A percentile compares a stretch with the other conserved stretches of the same genome.
phyloP scores from a whole-genome alignment of 2,113 vertebrate genomes.

The Centrocercus urophasianus region DNA sequence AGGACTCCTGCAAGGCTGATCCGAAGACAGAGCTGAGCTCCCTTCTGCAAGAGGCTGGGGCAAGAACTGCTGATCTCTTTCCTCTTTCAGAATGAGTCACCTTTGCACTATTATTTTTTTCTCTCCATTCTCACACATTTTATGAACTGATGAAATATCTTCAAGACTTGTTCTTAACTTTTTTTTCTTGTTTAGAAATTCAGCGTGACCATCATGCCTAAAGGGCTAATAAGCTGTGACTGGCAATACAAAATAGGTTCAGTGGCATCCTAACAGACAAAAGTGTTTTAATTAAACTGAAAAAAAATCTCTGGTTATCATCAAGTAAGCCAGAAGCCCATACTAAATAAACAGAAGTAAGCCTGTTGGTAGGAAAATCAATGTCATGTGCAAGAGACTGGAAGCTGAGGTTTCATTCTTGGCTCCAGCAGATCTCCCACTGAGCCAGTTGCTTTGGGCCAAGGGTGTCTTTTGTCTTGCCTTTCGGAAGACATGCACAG shows the following conservation, averaged over 20 bases:
- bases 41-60: neutral
- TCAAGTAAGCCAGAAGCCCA: neutral
- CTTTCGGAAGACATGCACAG: neutral
- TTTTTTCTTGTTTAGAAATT: conserved; percentile 21
- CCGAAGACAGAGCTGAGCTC: neutral
- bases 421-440: neutral
- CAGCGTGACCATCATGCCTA: conserved; percentile 15
- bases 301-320: conserved; percentile 26
- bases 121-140: neutral
- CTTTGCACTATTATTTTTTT: neutral
- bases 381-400: neutral
- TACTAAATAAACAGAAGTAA: neutral
- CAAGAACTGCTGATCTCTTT: neutral
- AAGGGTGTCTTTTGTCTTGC: neutral
- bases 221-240: neutral
- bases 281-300: conserved; percentile 47
- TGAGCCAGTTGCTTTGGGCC: neutral
- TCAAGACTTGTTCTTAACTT: neutral
- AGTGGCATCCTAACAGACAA: neutral
- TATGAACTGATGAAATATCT: neutral
- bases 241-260: conserved; percentile 21
- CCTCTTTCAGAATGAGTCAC: neutral
- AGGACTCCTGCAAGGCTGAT: neutral
- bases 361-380: conserved; percentile 2
- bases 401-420: conserved; percentile 22